Evolutionary conservation across 1,140 invertebrate genomes (phyloP).

Genomic region (Lordiphosa mommai): DNA sequence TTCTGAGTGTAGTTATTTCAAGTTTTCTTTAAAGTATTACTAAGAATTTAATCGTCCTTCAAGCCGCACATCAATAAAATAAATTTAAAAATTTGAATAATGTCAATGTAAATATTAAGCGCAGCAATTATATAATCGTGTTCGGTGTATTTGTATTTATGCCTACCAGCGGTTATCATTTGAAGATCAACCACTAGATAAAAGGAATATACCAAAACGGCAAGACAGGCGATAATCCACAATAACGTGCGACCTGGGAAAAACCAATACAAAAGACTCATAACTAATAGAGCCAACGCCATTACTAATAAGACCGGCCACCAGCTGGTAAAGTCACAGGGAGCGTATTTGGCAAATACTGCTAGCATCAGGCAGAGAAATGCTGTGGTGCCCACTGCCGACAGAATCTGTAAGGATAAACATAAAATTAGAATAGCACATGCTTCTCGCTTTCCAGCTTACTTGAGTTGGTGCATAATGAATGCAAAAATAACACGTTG

Average conservation of each 20-base stretch:
- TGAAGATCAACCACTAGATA: conserved; percentile 25
- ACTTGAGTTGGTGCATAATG: no score
- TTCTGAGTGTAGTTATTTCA: no score
- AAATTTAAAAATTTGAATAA: conserved; percentile 8
- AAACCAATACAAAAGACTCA: background rate
- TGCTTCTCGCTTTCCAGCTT: no score
- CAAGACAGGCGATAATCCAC: background rate
- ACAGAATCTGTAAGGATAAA: conserved; percentile 14
- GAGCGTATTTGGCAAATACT: conserved; percentile 24
- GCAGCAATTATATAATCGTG: conserved; percentile 34
- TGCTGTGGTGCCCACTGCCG: conserved; percentile 5
- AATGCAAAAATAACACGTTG: background rate
- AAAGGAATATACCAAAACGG: conserved; percentile 1
- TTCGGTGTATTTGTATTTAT: conserved; percentile 6
- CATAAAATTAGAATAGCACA: no score
- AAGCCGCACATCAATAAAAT: conserved; percentile 7
- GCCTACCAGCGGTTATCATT: conserved; percentile 13
- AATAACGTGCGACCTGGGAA: background rate
- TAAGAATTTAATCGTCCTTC: background rate
- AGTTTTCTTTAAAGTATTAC: no score
- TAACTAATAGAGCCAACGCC: accelerated
- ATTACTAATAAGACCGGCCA: background rate
- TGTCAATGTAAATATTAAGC: conserved; percentile 22
- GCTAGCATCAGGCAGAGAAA: conserved; percentile 1
- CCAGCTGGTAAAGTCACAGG: conserved; percentile 40